These are phyloP conservation scores for Pedicia rivosa DNA, from an alignment of 2,888 invertebrate species.

Conservation along the genomic window DNA sequence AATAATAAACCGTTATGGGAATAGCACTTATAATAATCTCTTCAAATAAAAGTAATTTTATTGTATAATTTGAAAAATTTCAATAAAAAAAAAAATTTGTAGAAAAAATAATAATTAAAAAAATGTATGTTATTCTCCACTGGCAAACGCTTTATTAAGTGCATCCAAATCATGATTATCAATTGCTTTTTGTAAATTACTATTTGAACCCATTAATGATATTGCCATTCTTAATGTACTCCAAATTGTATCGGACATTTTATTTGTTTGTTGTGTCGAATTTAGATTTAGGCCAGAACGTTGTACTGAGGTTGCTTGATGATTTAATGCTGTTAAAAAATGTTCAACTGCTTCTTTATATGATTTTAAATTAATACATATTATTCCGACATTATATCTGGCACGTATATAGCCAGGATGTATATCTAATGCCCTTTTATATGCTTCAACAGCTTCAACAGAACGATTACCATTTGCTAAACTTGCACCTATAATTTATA, in stretches of 20 bases:
- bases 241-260: slow-evolving; percentile 91
- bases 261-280: slow-evolving; percentile 27
- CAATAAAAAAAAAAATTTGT: too few relatives aligned
- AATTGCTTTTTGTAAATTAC: slow-evolving; percentile 43
- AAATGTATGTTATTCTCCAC: too few relatives aligned
- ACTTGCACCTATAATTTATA: slow-evolving; percentile 57
- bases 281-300: slow-evolving; percentile 41
- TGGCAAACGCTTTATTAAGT: slow-evolving; percentile 37
- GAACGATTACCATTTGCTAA: slow-evolving; percentile 89
- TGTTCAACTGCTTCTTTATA: slow-evolving; percentile 94
- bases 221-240: slow-evolving; percentile 77
- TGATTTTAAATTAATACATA: slow-evolving; percentile 89
- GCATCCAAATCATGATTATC: slow-evolving; percentile 43
- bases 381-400: slow-evolving; percentile 93
- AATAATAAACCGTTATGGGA: too few relatives aligned
- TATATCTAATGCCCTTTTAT: slow-evolving; percentile 75
- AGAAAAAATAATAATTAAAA: too few relatives aligned
- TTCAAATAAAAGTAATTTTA: too few relatives aligned
- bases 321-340: slow-evolving; percentile 80
- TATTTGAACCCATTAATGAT: slow-evolving; percentile 58
- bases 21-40: too few relatives aligned
- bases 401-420: slow-evolving; percentile 94
- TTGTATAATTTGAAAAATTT: too few relatives aligned
- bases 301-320: slow-evolving; percentile 52
- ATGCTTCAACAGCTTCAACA: slow-evolving; percentile 93